A percentile compares a stretch with the other conserved stretches of the same genome.
Evolutionary conservation across 2,888 invertebrate species (phyloP).

Genomic region (Caprella mutica): DNA sequence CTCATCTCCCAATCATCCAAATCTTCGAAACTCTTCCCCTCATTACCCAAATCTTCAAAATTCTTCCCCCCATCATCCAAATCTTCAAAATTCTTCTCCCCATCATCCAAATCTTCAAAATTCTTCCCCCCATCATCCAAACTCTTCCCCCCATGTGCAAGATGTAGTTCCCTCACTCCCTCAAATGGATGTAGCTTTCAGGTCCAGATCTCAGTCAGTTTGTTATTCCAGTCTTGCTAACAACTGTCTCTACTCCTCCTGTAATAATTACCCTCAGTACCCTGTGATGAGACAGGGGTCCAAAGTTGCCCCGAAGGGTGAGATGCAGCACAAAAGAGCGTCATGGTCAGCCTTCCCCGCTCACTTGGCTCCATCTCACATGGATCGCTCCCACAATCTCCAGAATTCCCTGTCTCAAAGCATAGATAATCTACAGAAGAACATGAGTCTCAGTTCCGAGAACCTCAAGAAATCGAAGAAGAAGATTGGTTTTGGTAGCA

Average conservation of each 20-base stretch:
- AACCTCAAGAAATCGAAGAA: constrained; percentile 9
- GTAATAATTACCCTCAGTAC: background rate
- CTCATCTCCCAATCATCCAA: too few relatives aligned
- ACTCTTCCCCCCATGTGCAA: too few relatives aligned
- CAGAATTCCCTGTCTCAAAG: background rate
- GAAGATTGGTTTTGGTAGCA: background rate
- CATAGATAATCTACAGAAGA: constrained; percentile 6
- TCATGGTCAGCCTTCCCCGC: constrained; percentile 4
- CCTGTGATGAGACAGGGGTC: background rate
- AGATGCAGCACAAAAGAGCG: background rate
- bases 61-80: too few relatives aligned
- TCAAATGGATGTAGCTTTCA: too few relatives aligned
- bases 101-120: too few relatives aligned
- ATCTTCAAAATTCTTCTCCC: too few relatives aligned
- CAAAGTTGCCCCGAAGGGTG: background rate
- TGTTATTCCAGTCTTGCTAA: too few relatives aligned
- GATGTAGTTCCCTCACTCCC: too few relatives aligned
- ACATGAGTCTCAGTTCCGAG: background rate
- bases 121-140: too few relatives aligned
- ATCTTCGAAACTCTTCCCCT: too few relatives aligned
- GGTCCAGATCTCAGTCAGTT: too few relatives aligned
- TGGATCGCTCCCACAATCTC: background rate
- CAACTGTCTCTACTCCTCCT: background rate
- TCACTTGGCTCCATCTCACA: background rate
- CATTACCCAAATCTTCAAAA: too few relatives aligned